Evolutionary conservation across 1,140 invertebrate species (phyloP).

Genomic region (Drosophila sproati): DNA sequence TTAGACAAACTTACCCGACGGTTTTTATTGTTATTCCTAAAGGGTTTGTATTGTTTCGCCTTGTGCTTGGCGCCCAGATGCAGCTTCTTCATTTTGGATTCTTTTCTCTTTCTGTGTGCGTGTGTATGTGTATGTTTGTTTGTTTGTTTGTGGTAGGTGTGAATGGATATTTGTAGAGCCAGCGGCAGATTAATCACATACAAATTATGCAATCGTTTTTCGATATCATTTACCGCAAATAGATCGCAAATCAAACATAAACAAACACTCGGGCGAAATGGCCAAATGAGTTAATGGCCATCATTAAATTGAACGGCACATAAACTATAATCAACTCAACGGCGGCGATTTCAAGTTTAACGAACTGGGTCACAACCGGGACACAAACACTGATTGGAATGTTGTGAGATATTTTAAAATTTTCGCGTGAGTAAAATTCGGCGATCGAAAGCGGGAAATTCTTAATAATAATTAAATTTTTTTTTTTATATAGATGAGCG

Average conservation of each 20-base stretch:
- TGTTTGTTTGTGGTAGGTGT: not conserved
- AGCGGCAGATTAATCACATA: constrained; percentile 23
- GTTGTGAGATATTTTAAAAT: not conserved
- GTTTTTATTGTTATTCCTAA: constrained; percentile 74
- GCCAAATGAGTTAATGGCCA: constrained; percentile 46
- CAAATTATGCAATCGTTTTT: constrained; percentile 76
- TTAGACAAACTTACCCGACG: constrained; percentile 64
- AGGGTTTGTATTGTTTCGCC: constrained; percentile 75
- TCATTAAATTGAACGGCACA: constrained; percentile 47
- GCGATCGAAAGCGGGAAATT: too few relatives aligned
- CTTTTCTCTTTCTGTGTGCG: not conserved
- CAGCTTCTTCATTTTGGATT: constrained; percentile 73
- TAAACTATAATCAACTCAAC: constrained; percentile 17
- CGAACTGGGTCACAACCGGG: constrained; percentile 17
- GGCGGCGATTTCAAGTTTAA: not conserved
- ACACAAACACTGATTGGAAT: not conserved
- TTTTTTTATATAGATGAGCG: constrained; percentile 25
- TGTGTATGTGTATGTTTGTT: not conserved
- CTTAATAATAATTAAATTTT: not conserved
- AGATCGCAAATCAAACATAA: constrained; percentile 54
- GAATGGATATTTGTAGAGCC: constrained; percentile 15
- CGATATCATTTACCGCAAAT: constrained; percentile 29
- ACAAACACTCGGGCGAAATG: constrained; percentile 69
- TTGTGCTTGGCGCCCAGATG: constrained; percentile 74
- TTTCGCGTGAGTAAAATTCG: too few relatives aligned